These are phyloP conservation scores for Perithous albicinctus DNA, from an alignment of 2,888 invertebrate species.

Conservation along the genomic window DNA sequence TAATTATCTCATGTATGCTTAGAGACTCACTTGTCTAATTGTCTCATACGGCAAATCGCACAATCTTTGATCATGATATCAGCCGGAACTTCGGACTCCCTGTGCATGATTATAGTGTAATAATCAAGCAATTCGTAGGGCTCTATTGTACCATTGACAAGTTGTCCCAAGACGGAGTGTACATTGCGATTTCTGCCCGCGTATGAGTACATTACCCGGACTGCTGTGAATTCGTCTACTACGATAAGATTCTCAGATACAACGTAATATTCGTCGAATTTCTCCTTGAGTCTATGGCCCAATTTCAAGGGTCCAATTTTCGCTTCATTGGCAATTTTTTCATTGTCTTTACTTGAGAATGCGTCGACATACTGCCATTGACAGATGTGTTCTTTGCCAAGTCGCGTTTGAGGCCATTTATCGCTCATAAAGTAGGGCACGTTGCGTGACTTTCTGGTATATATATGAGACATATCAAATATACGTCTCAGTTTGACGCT, in stretches of 20 bases:
- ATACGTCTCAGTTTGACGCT: not conserved
- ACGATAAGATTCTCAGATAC: not conserved
- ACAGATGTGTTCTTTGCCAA: not conserved
- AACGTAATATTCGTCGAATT: not conserved
- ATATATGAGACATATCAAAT: not conserved
- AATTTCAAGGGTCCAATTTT: not conserved
- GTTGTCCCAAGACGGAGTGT: conserved; percentile 6
- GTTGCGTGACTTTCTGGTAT: not conserved
- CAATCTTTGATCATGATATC: not conserved
- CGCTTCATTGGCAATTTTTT: not conserved
- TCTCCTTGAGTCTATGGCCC: conserved; percentile 16
- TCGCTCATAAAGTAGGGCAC: not conserved
- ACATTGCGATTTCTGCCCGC: not conserved
- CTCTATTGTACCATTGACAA: not conserved
- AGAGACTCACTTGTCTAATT: not conserved
- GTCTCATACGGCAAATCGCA: not conserved
- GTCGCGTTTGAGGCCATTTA: not conserved
- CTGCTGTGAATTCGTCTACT: not conserved
- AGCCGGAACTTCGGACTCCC: not conserved
- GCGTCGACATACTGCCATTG: not conserved
- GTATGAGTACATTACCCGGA: not conserved
- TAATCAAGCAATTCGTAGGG: not conserved
- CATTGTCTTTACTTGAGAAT: not conserved
- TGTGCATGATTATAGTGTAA: not conserved
- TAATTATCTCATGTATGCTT: not conserved